A percentile compares a stretch with the other conserved stretches of the same genome.
Conservation (phyloP, 2,113 vertebrate species). For the Muscicapa adusta region DNA sequence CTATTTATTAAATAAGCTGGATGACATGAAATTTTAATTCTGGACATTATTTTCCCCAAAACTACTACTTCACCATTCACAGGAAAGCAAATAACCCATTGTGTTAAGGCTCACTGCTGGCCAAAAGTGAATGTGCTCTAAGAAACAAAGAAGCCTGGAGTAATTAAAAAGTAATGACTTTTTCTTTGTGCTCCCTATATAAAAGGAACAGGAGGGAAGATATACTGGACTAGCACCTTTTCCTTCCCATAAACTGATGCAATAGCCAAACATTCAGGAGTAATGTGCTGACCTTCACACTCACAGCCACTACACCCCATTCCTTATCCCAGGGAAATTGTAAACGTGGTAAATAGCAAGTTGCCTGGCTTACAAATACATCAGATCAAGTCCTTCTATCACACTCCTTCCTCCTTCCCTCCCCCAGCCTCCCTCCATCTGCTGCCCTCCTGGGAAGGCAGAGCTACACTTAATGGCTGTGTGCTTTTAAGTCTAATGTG, state of each 20-base stretch:
- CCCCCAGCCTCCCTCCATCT: constrained; percentile 3
- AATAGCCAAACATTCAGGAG: constrained; percentile 42
- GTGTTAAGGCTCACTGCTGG: background rate
- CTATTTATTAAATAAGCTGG: constrained; percentile 2
- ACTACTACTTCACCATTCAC: background rate
- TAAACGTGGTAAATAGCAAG: constrained; percentile 41
- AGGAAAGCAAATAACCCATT: constrained; percentile 1
- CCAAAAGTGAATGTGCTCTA: background rate
- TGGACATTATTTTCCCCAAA: constrained; percentile 2
- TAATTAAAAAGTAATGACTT: constrained; percentile 48
- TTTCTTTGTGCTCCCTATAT: background rate
- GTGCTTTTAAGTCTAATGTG: constrained; percentile 30
- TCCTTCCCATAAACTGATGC: constrained; percentile 28
- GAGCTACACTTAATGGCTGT: background rate
- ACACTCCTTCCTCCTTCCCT: background rate
- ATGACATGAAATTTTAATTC: constrained; percentile 11
- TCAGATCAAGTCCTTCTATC: background rate
- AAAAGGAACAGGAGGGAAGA: background rate
- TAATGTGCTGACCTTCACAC: constrained; percentile 29
- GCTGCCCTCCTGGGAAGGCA: constrained; percentile 44
- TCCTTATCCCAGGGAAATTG: constrained; percentile 16
- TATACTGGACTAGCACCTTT: background rate
- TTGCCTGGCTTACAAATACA: constrained; percentile 3
- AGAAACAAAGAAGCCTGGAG: background rate
- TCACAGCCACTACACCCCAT: constrained; percentile 27